Evolutionary conservation across 2,888 invertebrate species (phyloP), one percentile per base, ranked within the genome.

Genomic region (Sepioteuthis lessoniana): DNA sequence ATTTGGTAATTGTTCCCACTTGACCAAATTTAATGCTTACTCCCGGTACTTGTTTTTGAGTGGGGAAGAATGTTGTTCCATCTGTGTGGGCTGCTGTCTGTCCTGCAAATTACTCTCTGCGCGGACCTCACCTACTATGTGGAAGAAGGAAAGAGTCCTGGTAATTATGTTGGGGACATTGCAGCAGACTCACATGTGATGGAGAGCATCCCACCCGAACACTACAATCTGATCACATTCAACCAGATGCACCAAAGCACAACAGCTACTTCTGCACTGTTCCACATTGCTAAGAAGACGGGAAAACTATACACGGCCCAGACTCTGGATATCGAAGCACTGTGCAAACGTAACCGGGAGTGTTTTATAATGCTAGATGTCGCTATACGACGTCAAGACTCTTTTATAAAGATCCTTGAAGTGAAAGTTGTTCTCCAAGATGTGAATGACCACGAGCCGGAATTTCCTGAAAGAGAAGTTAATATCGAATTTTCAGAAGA

Each of bases 11-110:
- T 76, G 76, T 35, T 13, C 76, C n/a, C 76, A n/a, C 16, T 76
- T 76, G 76, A 3, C 76, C 76, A 76, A 76, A 76, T 76, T 76
- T 76, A 19, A 76, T 76, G 76, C 76, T 76, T 35, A 76, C 76
- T n/a, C 76, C 76, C 35, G 76, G 76, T n/a, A 76, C 76, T 13
- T 35, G 76, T n/a, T 76, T 35, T 35, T 76, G 76, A 76, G n/a
- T n/a, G 10, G 76, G 55, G 76, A 76, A 76, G 76, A 76, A 76
- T 76, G 76, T 76, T 76, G 76, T 76, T 76, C 76, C 76, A 76
- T 76, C 76, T 76, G n/a, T 76, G 76, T 35, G 76, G 76, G 76
- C 76, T 76, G 76, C 76, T 76, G 76, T 76, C 76, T 76, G 76
- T 76, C 76, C 76, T 76, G n/a, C 76, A 76, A 76, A 76, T 76